Percentiles rank a stretch among this genome's conserved stretches.
Evolutionary conservation across 2,888 invertebrate genomes (phyloP).

Genomic region (Ctenicera cuprea): DNA sequence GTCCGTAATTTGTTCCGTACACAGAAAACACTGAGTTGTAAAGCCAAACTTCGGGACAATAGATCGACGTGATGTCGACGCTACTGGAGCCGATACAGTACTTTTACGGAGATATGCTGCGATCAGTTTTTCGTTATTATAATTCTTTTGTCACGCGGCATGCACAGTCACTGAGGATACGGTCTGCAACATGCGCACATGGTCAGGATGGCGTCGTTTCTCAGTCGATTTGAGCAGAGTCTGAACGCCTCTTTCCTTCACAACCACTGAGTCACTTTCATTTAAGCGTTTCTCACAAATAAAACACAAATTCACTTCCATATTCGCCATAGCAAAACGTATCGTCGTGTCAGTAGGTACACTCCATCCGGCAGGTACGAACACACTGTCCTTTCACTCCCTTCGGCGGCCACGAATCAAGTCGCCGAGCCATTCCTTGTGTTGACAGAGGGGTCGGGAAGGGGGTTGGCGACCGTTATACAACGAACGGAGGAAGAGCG

Average conservation of each 20-base stretch:
- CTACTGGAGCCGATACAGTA: slow-evolving; percentile 9
- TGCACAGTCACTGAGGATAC: slow-evolving; percentile 44
- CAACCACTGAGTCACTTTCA: slow-evolving; percentile 34
- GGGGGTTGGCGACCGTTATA: too few relatives aligned
- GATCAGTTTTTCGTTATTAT: slow-evolving; percentile 49
- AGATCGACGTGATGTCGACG: slow-evolving; percentile 30
- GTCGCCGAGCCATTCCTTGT: too few relatives aligned
- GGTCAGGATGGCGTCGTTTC: slow-evolving; percentile 26
- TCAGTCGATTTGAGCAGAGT: slow-evolving; percentile 44
- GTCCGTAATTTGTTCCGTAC: slow-evolving; percentile 38
- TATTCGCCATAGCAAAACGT: not conserved
- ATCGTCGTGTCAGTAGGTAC: too few relatives aligned
- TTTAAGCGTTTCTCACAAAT: slow-evolving; percentile 43
- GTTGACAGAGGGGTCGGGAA: too few relatives aligned
- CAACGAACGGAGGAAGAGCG: too few relatives aligned
- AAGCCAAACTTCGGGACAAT: slow-evolving; percentile 30
- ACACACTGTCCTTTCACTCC: too few relatives aligned
- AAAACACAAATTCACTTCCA: slow-evolving; percentile 25
- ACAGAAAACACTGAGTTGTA: slow-evolving; percentile 38
- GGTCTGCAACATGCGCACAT: slow-evolving; percentile 32
- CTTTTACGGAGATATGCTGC: slow-evolving; percentile 20
- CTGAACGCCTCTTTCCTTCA: slow-evolving; percentile 45
- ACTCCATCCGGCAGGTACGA: too few relatives aligned
- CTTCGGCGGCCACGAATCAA: too few relatives aligned
- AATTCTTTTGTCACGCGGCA: slow-evolving; percentile 43